Evolutionary conservation across 2,888 invertebrate species (phyloP).

Genomic region (Callinectes sapidus): DNA sequence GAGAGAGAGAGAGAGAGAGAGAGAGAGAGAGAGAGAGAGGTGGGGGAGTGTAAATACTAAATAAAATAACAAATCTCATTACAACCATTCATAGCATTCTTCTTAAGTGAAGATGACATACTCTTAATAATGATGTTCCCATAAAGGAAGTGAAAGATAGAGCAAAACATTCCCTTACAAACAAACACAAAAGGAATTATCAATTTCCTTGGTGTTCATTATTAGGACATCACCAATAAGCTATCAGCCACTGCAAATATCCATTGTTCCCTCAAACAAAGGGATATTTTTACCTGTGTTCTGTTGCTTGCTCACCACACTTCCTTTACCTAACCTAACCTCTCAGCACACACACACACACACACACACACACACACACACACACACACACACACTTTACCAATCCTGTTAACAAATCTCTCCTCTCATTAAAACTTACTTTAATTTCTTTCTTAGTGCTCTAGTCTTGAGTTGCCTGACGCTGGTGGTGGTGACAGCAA

Average conservation of each 20-base stretch:
- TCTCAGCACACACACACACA: background rate
- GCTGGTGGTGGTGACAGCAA: background rate
- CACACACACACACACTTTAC: too few relatives aligned
- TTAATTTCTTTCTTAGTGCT: background rate
- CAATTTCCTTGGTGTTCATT: background rate
- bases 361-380: too few relatives aligned
- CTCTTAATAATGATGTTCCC: background rate
- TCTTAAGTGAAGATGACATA: background rate
- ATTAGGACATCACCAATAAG: background rate
- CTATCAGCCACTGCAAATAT: background rate
- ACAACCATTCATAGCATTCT: background rate
- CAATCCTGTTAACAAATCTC: background rate
- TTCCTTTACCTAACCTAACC: background rate
- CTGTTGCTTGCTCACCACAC: background rate
- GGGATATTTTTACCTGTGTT: background rate
- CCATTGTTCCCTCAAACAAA: background rate
- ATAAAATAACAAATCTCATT: background rate
- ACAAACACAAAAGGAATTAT: background rate
- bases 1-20: slow-evolving; percentile 32
- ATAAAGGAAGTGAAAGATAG: background rate
- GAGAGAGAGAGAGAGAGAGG: slow-evolving; percentile 24
- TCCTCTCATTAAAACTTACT: background rate
- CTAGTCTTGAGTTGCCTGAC: background rate
- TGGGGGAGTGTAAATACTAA: background rate
- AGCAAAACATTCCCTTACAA: background rate